Base-by-base conservation (phyloP, 2,113 vertebrate species). In the Callaeas wilsoni region DNA sequence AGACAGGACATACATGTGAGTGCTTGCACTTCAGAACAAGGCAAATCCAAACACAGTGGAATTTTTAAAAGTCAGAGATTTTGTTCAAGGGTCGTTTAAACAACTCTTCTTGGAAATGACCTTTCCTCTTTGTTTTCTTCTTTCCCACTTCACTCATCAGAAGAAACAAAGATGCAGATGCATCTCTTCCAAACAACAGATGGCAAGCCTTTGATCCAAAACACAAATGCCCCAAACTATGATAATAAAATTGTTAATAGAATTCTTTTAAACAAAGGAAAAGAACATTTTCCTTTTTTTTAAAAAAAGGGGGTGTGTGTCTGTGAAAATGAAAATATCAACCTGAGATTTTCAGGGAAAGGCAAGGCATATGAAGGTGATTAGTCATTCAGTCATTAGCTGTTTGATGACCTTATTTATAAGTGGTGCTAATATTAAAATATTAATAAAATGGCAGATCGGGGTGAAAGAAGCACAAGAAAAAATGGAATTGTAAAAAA, bases 291-390 rank as follows among this genome's bases (percentile, higher is more conserved):
- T 8, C 6, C 4, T 55, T 18, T 33, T 19, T 16, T 49, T 12
- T 13, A 17, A 52, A 41, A 29, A 57, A 53, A 25, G 1, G 3
- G 4, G 4, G 4, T 5, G 0, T 57, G 12, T 57, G 7, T 46
- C 26, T 65, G 13, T 65, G 50, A 71, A 83, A 87, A 68, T 5
- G 6, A 44, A 80, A 73, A 30, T 35, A 69, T 26, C 22, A 46
- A 14, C 26, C 20, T 64, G 33, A 83, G 12, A 49, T 53, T 62
- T 13, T 39, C 33, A 67, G 35, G 13, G 41, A 73, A 84, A 41
- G 2, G 12, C 37, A 74, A 68, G 8, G 11, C 42, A 53, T 25
- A 16, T 4, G 27, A 42, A 84, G 49, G 5, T 77, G 12, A 41
- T 46, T 65, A 42, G 9, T n/a, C 8, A 39, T 19, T 74, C 20